These are phyloP conservation scores for Lutraria lutraria DNA, from an alignment of 2,888 invertebrate genomes.

Conservation along the genomic window DNA sequence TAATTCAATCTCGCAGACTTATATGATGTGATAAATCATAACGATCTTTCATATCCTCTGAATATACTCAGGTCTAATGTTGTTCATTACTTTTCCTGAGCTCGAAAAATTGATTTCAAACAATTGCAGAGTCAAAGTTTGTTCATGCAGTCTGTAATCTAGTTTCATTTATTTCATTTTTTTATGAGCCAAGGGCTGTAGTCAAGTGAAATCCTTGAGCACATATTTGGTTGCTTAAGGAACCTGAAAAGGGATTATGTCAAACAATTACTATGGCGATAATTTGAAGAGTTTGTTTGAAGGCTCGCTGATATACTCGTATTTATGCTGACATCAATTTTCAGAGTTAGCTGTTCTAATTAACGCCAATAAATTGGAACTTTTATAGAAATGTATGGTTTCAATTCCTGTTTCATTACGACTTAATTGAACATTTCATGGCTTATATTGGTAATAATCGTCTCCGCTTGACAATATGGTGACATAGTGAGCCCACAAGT, in stretches of 20 bases:
- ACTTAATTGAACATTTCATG: too few relatives aligned
- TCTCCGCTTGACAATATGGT: too few relatives aligned
- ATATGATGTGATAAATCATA: conserved; percentile 7
- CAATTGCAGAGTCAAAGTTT: not conserved
- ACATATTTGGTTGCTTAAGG: not conserved
- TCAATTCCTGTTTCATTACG: too few relatives aligned
- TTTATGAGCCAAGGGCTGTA: not conserved
- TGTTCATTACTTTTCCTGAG: not conserved
- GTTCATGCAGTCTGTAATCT: not conserved
- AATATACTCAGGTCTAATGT: not conserved
- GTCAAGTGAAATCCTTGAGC: not conserved
- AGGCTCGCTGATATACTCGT: not conserved
- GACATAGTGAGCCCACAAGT: too few relatives aligned
- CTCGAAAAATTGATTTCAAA: not conserved
- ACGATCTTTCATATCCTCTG: not conserved
- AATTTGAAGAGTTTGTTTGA: not conserved
- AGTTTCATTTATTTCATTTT: not conserved
- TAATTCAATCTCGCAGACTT: conserved; percentile 3
- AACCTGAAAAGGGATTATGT: not conserved
- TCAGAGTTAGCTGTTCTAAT: too few relatives aligned
- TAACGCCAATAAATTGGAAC: too few relatives aligned
- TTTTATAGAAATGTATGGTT: too few relatives aligned
- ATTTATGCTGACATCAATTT: not conserved
- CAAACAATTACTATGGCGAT: not conserved
- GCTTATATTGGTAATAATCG: too few relatives aligned